Evolutionary conservation across 2,113 vertebrate genomes (phyloP), one percentile per base, ranked within the genome.

Genomic region (Urocynchramus pylzowi): DNA sequence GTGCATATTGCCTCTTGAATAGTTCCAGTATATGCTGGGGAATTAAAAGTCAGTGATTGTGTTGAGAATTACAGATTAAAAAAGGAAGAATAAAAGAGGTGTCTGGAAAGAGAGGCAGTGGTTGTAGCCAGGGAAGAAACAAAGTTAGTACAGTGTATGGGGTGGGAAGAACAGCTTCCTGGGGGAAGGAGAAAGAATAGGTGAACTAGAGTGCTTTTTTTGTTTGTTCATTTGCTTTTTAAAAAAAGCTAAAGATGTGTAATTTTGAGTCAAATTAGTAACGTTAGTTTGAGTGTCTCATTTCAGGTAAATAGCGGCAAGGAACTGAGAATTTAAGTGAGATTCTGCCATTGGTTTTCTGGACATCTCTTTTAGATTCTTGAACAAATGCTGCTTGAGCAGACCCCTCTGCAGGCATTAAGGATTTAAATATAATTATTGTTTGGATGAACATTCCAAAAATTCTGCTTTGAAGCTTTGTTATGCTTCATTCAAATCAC

Each of bases 401-500:
- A 83, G 65, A 87, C 37, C 18, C 41, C 7, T 84, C 45, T 89
- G 64, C 22, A 76, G 59, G 39, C 75, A n/a, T 54, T 78, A 79
- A 57, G 5, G 54, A 41, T 87, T 83, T 20, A 87, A 75, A 89
- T 56, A n/a, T 22, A 79, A 33, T 91, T 91, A 44, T 37, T 68
- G 44, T 86, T 95, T 9, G 8, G 14, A 69, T 54, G 28, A 87
- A 52, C 9, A 9, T 88, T 84, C 45, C 4, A 80, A 30, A 96
- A 91, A 28, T 65, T 59, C 82, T 91, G 59, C 93, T 89, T 87
- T 94, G 60, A 71, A 82, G 80, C 56, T 84, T 84, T 77, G 27
- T 91, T 91, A 54, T 56, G 35, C 19, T 93, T 91, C 50, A 88
- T 93, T 94, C 61, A 94, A 91, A 73, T 79, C 23, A 26, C 74